These are phyloP conservation scores for Mormyrops boulengeri DNA, from an alignment of 2,797 vertebrate species.

Conservation along the genomic window DNA sequence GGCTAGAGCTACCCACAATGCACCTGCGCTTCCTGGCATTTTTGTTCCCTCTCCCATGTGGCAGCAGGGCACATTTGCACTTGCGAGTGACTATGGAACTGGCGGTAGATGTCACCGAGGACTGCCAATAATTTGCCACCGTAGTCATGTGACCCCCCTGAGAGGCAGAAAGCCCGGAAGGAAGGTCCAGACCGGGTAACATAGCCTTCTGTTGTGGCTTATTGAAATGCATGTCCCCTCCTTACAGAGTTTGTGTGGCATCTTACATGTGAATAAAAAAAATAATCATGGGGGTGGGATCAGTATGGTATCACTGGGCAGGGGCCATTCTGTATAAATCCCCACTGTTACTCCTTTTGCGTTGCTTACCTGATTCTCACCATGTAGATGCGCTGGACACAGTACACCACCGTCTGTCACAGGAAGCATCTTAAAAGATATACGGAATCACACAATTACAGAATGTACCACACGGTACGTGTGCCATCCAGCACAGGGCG, in stretches of 20 bases:
- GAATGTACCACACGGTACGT: background rate
- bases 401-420: constrained; percentile 22
- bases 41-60: background rate
- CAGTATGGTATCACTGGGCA: constrained; percentile 23
- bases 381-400: constrained; percentile 18
- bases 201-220: background rate
- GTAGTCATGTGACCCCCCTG: background rate
- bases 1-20: background rate
- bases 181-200: constrained; percentile 7
- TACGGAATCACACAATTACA: background rate
- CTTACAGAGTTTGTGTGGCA: background rate
- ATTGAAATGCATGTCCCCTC: background rate
- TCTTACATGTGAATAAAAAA: constrained; percentile 14
- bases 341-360: constrained; percentile 28
- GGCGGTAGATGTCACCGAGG: background rate
- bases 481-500: background rate
- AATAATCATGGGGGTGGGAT: background rate
- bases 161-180: background rate
- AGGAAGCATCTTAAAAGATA: constrained; percentile 4
- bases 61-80: background rate
- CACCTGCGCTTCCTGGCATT: background rate
- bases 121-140: background rate
- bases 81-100: background rate
- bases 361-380: constrained; percentile 23
- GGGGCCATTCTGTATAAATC: constrained; percentile 30